These are phyloP conservation scores for Lindbergichthys nudifrons DNA, from an alignment of 2,797 vertebrate species.

Conservation along the genomic window DNA sequence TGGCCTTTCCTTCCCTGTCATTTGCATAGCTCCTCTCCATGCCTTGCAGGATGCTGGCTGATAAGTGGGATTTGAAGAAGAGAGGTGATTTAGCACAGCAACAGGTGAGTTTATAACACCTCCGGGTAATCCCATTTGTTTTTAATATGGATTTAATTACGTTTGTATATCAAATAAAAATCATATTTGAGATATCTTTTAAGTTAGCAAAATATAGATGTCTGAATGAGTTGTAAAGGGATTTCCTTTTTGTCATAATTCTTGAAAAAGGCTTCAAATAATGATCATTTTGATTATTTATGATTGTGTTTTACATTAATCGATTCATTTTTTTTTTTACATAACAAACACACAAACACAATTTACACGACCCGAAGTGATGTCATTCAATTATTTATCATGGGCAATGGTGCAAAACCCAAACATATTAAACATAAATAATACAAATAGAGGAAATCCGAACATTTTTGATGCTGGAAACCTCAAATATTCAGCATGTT, in stretches of 20 bases:
- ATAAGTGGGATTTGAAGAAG: constrained; percentile 73
- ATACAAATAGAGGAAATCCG: neutral
- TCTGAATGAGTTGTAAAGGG: neutral
- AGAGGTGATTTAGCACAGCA: constrained; percentile 66
- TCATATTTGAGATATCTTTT: neutral
- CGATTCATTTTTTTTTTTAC: neutral
- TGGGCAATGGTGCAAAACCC: neutral
- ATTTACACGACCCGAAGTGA: neutral
- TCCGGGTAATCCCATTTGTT: constrained; percentile 6
- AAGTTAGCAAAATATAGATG: neutral
- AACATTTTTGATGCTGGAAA: neutral
- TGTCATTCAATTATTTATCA: too few species aligned
- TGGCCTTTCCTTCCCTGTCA: constrained; percentile 67
- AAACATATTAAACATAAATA: neutral
- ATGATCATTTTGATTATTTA: neutral
- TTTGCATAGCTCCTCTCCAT: constrained; percentile 76
- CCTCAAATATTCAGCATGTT: neutral
- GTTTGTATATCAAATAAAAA: neutral
- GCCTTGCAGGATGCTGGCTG: constrained; percentile 62
- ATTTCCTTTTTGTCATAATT: neutral
- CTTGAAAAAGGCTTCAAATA: neutral
- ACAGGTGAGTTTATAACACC: constrained; percentile 67
- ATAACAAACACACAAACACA: neutral
- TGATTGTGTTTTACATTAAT: neutral
- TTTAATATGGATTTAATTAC: neutral